Evolutionary conservation across 2,113 vertebrate species (phyloP).

Genomic region (Callaeas wilsoni): DNA sequence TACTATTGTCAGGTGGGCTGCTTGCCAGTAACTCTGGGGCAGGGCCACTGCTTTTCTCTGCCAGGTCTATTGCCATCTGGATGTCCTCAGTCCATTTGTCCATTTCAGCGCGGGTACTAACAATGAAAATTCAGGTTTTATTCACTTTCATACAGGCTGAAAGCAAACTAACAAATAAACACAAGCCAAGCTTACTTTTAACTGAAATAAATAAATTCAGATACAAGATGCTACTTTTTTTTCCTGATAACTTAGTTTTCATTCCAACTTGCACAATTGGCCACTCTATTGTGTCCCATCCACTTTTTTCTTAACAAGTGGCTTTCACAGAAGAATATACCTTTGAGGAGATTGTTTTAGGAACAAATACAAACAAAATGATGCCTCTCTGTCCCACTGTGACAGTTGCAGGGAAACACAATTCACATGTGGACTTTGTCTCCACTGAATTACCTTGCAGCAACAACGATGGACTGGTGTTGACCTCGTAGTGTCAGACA

Average conservation of each 20-base stretch:
- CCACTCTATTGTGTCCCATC: not conserved
- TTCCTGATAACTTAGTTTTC: not conserved
- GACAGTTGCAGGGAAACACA: not conserved
- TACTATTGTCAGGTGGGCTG: conserved; percentile 86
- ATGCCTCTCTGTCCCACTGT: not conserved
- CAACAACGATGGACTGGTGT: conserved; percentile 89
- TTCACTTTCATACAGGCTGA: not conserved
- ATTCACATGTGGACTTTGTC: not conserved
- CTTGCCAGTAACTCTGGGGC: conserved; percentile 79
- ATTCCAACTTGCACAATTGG: not conserved
- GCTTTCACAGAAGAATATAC: not conserved
- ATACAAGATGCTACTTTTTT: not conserved
- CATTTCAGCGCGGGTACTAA: conserved; percentile 85
- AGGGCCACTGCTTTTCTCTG: conserved; percentile 83
- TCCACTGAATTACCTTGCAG: conserved; percentile 82
- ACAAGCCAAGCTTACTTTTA: not conserved
- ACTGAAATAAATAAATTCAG: not conserved
- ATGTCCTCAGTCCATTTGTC: conserved; percentile 95
- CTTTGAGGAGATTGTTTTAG: not conserved
- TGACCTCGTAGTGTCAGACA: conserved; percentile 90
- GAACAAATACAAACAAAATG: not conserved
- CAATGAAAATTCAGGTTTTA: not conserved
- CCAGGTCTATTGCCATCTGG: conserved; percentile 86
- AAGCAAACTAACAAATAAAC: not conserved
- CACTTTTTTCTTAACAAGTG: not conserved